Conservation (phyloP, 2,888 invertebrate species). For the Synanthedon myopaeformis region DNA sequence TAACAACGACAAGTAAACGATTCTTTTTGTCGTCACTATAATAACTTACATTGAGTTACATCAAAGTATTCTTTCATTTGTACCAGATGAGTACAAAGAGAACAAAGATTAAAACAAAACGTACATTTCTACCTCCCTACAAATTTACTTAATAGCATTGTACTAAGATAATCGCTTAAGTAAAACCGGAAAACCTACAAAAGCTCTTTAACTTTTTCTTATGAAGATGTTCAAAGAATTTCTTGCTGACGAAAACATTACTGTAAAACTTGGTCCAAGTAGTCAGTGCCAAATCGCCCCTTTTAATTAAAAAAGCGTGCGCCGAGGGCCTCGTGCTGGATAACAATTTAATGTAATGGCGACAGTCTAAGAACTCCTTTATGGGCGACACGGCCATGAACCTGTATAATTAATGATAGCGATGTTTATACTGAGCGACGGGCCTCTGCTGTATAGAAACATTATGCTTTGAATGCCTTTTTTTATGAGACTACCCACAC, state of each 20-base stretch:
- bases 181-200: slow-evolving; percentile 2
- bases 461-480: not conserved
- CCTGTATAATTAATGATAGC: slow-evolving; percentile 44
- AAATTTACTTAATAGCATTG: not conserved
- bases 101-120: not conserved
- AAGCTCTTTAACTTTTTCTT: slow-evolving; percentile 16
- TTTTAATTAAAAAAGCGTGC: slow-evolving; percentile 58
- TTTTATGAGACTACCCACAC: not conserved
- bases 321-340: slow-evolving; percentile 43
- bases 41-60: too few relatives aligned
- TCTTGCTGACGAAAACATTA: slow-evolving; percentile 33
- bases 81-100: too few relatives aligned
- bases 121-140: not conserved
- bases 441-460: not conserved
- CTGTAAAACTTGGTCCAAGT: slow-evolving; percentile 43
- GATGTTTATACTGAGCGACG: not conserved
- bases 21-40: too few relatives aligned
- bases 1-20: too few relatives aligned
- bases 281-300: slow-evolving; percentile 49
- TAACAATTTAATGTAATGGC: slow-evolving; percentile 58
- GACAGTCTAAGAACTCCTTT: slow-evolving; percentile 50
- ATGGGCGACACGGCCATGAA: slow-evolving; percentile 38
- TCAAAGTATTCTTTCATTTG: too few relatives aligned
- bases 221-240: slow-evolving; percentile 20
- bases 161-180: not conserved